A percentile compares a stretch with the other conserved stretches of the same genome.
These are phyloP conservation scores for Pseudochaenichthys georgianus DNA, from an alignment of 2,797 vertebrate genomes.

Conservation along the genomic window DNA sequence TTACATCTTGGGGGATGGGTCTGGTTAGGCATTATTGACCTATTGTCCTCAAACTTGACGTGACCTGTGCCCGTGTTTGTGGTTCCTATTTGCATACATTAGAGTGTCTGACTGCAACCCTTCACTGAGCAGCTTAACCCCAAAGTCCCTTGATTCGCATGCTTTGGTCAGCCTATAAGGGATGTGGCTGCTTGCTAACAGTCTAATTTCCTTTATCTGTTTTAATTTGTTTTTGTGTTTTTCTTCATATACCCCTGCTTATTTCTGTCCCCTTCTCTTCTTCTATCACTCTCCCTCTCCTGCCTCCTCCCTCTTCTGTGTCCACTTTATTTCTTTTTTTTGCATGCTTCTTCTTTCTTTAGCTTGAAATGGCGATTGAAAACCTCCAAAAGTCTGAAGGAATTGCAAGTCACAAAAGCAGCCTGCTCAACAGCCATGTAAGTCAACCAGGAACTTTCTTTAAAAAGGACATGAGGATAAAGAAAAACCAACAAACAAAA, in stretches of 20 bases:
- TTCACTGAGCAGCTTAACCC: slow-evolving; percentile 82
- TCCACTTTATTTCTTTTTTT: slow-evolving; percentile 70
- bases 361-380: slow-evolving; percentile 99
- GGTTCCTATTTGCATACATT: slow-evolving; percentile 84
- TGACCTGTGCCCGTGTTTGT: slow-evolving; percentile 79
- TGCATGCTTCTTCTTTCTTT: slow-evolving; percentile 90
- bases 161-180: slow-evolving; percentile 83
- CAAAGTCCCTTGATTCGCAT: slow-evolving; percentile 85
- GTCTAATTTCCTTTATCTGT: slow-evolving; percentile 90
- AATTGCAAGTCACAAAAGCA: slow-evolving; percentile 99
- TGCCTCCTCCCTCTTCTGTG: slow-evolving; percentile 65
- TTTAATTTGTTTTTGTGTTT: slow-evolving; percentile 59
- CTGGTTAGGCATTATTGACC: slow-evolving; percentile 58
- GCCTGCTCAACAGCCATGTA: slow-evolving; percentile 99
- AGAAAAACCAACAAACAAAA: slow-evolving; percentile 17
- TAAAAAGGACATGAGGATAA: slow-evolving; percentile 56
- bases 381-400: slow-evolving; percentile 99
- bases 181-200: slow-evolving; percentile 90
- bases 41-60: slow-evolving; percentile 64
- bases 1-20: slow-evolving; percentile 6
- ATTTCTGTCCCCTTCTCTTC: slow-evolving; percentile 61
- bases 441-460: slow-evolving; percentile 88
- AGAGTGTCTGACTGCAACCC: slow-evolving; percentile 76
- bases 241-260: slow-evolving; percentile 64
- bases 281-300: slow-evolving; percentile 66